Evolutionary conservation across 2,888 invertebrate genomes (phyloP), one percentile per base, ranked within the genome.

Genomic region (Athrips mouffetella): DNA sequence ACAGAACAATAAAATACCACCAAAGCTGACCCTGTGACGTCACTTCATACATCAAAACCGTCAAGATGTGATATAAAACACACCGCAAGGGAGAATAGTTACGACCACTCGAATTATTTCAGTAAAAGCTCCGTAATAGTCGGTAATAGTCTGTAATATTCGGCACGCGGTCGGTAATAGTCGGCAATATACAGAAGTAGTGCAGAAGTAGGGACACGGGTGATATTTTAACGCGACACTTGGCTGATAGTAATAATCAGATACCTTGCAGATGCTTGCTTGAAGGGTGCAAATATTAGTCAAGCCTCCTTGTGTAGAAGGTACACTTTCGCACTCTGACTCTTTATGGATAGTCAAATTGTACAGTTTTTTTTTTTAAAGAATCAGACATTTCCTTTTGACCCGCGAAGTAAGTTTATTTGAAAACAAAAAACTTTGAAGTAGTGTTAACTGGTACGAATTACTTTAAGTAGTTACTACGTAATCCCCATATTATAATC

Each of bases 211-310:
- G n/a, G n/a, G n/a, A n/a, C n/a, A n/a, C n/a, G n/a, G 69, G 55
- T 73, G 67, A 83, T 85, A 85, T 81, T 84, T 84, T 79, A 82
- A 70, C 73, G 67, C 65, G 67, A 69, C 79, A 79, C 80, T 80
- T 72, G 73, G 65, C 66, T 64, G 67, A 72, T 33, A 71, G 73
- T 73, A 71, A 79, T 83, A 83, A 77, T 80, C 79, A 76, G 74
- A 82, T 79, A 80, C 75, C 77, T 80, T 71, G 68, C 76, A 80
- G 80, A 82, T 75, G 80, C 65, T 67, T 69, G 62, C 73, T 76
- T 74, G 70, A 72, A 72, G 65, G 47, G 62, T n/a, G 18, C 65
- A 66, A 39, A 75, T 74, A 75, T 25, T 66, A 67, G 21, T 6
- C n/a, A n/a, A n/a, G n/a, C n/a, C n/a, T n/a, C n/a, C n/a, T n/a